These are phyloP conservation scores for Drosophila pandora DNA, from an alignment of 1,140 invertebrate species.

Conservation along the genomic window DNA sequence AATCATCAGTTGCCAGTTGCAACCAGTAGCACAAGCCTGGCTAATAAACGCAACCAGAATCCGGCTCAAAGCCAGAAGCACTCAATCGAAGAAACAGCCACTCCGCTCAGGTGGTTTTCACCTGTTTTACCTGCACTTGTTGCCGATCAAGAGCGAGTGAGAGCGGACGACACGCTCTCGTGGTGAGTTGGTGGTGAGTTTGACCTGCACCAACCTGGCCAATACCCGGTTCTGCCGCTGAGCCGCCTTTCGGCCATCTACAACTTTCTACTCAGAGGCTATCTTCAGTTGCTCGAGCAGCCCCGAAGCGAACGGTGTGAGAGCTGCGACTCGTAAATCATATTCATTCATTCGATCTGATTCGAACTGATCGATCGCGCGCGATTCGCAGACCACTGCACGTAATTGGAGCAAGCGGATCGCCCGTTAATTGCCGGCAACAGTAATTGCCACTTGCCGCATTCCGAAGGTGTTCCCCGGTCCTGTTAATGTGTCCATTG, in stretches of 20 bases:
- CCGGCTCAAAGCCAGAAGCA: constrained; percentile 36
- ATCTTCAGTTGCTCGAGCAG: constrained; percentile 56
- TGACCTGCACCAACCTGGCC: constrained; percentile 74
- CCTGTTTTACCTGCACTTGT: constrained; percentile 44
- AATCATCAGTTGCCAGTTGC: constrained; percentile 28
- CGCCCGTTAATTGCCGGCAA: constrained; percentile 72
- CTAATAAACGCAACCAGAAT: constrained; percentile 43
- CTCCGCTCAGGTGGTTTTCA: constrained; percentile 35
- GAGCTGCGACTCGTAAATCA: constrained; percentile 15
- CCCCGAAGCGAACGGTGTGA: constrained; percentile 58
- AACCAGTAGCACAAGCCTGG: constrained; percentile 49
- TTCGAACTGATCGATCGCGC: constrained; percentile 12
- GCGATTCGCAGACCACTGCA: constrained; percentile 58
- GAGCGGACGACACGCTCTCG: constrained; percentile 9
- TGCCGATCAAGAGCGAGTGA: background rate
- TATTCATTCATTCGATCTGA: background rate
- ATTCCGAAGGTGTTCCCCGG: constrained; percentile 35
- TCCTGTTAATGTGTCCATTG: constrained; percentile 75
- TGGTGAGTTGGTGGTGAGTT: constrained; percentile 65
- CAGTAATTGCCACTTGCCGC: constrained; percentile 57
- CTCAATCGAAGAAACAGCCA: constrained; percentile 15
- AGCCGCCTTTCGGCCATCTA: constrained; percentile 38
- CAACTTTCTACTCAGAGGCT: constrained; percentile 58
- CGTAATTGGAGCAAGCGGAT: constrained; percentile 83
- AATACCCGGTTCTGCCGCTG: constrained; percentile 26